These are phyloP conservation scores for Drosophila tanythrix DNA, from an alignment of 2,888 invertebrate genomes.

Conservation along the genomic window DNA sequence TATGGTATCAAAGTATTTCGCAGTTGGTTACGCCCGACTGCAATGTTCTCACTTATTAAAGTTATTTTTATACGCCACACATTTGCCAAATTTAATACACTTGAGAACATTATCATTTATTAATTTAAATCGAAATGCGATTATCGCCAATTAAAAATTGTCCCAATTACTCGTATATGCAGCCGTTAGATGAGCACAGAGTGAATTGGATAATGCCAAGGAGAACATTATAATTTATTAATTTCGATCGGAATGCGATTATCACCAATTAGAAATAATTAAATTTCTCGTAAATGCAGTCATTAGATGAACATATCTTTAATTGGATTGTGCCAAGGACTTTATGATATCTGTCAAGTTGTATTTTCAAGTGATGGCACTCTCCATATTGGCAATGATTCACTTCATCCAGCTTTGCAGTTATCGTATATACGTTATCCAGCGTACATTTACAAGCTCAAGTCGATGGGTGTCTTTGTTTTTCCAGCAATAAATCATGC, in stretches of 20 bases:
- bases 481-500: slow-evolving; percentile 73
- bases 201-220: too few relatives aligned
- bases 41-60: too few relatives aligned
- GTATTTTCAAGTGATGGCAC: slow-evolving; percentile 35
- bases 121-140: not conserved
- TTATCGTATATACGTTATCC: slow-evolving; percentile 27
- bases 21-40: too few relatives aligned
- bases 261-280: slow-evolving; percentile 15
- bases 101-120: not conserved
- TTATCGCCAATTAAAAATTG: not conserved
- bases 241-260: not conserved
- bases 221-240: not conserved
- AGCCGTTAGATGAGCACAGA: not conserved
- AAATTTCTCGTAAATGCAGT: not conserved
- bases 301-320: slow-evolving; percentile 1
- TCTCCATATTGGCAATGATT: slow-evolving; percentile 56
- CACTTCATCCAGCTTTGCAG: slow-evolving; percentile 59
- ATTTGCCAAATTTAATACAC: not conserved
- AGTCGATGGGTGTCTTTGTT: slow-evolving; percentile 70
- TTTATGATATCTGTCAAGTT: slow-evolving; percentile 30
- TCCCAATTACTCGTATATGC: not conserved
- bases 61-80: not conserved
- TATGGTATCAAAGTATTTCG: too few relatives aligned
- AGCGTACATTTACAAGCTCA: slow-evolving; percentile 62
- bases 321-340: slow-evolving; percentile 20